phyloP scores from a whole-genome alignment of 2,888 invertebrate species.

The Spodoptera exigua region DNA sequence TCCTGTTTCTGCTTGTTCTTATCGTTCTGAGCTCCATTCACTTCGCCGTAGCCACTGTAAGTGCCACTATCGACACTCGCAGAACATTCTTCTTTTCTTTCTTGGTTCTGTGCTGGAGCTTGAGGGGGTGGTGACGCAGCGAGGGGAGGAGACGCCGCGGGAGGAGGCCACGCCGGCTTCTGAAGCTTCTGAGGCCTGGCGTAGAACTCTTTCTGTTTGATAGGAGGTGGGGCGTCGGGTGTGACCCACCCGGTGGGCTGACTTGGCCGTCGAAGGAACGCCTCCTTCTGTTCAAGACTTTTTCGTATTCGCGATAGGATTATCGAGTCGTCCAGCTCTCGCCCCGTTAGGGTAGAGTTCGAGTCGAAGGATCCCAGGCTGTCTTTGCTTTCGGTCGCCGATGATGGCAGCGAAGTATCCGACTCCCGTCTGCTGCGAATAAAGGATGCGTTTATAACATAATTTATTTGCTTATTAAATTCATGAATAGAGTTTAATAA shows the following conservation, averaged over 20 bases:
- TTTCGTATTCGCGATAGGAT: conserved; percentile 94
- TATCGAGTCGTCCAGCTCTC: conserved; percentile 92
- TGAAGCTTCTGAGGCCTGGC: conserved; percentile 94
- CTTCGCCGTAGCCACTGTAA: conserved; percentile 83
- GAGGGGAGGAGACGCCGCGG: conserved; percentile 80
- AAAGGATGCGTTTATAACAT: not conserved
- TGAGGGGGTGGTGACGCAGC: conserved; percentile 91
- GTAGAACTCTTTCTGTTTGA: conserved; percentile 92
- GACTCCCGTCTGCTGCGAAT: conserved; percentile 89
- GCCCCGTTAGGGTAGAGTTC: conserved; percentile 91
- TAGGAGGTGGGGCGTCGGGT: conserved; percentile 84
- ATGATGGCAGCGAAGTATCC: conserved; percentile 90
- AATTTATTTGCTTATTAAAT: not conserved
- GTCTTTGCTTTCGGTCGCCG: conserved; percentile 91
- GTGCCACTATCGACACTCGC: conserved; percentile 86
- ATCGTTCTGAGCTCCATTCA: conserved; percentile 79
- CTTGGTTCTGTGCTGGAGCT: conserved; percentile 61
- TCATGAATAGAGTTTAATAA: not conserved
- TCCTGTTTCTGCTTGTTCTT: conserved; percentile 81
- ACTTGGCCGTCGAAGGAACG: conserved; percentile 94
- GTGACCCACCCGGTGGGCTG: conserved; percentile 90
- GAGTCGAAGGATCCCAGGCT: conserved; percentile 92
- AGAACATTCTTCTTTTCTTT: conserved; percentile 84
- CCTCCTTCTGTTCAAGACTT: conserved; percentile 96
- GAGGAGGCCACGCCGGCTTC: conserved; percentile 92